Evolutionary conservation across 23 tunicate species (phyloP).

Genomic region (Trididemnum nubilum): DNA sequence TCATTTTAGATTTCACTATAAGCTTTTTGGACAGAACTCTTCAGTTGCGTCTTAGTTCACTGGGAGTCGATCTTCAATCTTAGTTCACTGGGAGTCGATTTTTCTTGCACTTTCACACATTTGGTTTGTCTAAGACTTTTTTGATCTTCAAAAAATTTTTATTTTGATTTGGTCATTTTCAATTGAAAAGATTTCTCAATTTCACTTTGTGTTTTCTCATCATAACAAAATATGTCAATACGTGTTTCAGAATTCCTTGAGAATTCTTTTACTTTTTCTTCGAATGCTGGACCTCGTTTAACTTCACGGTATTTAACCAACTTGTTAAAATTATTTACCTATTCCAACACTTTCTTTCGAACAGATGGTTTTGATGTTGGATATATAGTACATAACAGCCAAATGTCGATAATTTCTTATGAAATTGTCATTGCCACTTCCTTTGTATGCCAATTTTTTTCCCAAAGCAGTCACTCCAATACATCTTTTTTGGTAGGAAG

Average conservation of each 20-base stretch:
- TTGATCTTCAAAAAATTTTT: not conserved
- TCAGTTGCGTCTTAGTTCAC: not conserved
- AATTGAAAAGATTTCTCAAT: not conserved
- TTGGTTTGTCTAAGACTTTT: not conserved
- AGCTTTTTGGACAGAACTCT: too few species aligned
- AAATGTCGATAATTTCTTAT: not conserved
- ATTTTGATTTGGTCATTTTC: not conserved
- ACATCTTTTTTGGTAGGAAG: constrained; percentile 14
- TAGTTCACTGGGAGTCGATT: not conserved
- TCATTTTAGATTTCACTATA: too few species aligned
- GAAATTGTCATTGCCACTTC: not conserved
- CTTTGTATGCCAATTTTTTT: constrained; percentile 6
- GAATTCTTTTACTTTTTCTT: not conserved
- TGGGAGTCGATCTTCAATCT: too few species aligned
- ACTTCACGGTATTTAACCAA: not conserved
- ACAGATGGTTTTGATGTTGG: not conserved
- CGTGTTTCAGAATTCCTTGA: not conserved
- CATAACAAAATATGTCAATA: not conserved
- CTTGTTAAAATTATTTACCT: not conserved
- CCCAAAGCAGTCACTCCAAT: not conserved
- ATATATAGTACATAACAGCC: not conserved
- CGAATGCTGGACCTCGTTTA: not conserved
- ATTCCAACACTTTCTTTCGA: not conserved
- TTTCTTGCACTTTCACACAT: not conserved
- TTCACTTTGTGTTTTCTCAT: not conserved